Evolutionary conservation across 2,888 invertebrate species (phyloP).

Genomic region (Pegoplata infirma): DNA sequence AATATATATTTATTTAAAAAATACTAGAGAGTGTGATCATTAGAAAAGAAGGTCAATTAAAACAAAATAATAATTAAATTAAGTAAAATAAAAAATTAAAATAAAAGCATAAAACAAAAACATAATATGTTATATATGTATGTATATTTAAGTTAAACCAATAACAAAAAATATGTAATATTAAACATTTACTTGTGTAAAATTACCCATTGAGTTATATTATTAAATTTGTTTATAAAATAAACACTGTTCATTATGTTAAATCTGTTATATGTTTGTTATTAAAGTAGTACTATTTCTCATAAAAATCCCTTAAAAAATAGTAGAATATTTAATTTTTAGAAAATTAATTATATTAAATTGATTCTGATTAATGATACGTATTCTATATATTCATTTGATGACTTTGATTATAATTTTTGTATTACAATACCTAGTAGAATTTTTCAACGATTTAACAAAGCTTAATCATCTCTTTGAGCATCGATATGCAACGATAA

Average conservation of each 20-base stretch:
- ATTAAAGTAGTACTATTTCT: conserved; percentile 25
- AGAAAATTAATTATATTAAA: neutral
- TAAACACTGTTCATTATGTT: neutral
- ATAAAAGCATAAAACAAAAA: conserved; percentile 14
- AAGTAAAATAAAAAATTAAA: conserved; percentile 23
- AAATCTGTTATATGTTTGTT: conserved; percentile 26
- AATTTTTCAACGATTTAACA: neutral
- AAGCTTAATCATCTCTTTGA: conserved; percentile 18
- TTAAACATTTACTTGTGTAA: conserved; percentile 13
- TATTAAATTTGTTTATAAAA: neutral
- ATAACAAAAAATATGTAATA: conserved; percentile 37
- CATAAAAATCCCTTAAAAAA: conserved; percentile 1
- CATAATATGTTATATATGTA: conserved; percentile 7
- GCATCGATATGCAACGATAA: conserved; percentile 56
- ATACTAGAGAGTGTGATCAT: conserved; percentile 65
- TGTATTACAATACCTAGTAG: conserved; percentile 2
- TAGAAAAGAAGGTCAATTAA: conserved; percentile 68
- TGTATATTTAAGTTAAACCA: conserved; percentile 44
- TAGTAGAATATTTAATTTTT: conserved; percentile 20
- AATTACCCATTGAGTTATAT: neutral
- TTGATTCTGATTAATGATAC: neutral
- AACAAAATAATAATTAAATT: conserved; percentile 46
- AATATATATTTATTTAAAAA: conserved; percentile 28
- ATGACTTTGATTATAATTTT: neutral
- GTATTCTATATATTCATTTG: neutral